phyloP scores from a whole-genome alignment of 2,888 invertebrate species.

The Atherix ibis region DNA sequence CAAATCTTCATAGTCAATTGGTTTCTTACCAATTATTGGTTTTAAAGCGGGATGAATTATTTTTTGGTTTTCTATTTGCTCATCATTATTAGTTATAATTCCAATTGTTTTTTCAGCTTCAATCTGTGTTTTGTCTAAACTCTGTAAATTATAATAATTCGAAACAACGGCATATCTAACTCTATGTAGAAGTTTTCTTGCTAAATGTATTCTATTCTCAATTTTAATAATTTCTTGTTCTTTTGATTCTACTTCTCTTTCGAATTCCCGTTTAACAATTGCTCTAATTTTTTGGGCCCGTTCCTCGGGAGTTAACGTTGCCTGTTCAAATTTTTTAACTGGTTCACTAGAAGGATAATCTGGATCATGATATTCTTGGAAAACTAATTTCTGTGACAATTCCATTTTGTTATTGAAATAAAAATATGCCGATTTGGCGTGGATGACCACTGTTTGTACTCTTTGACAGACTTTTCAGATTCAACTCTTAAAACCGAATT shows the following conservation, averaged over 20 bases:
- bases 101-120: slow-evolving; percentile 18
- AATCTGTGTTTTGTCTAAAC: slow-evolving; percentile 30
- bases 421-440: too few species aligned
- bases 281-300: slow-evolving; percentile 38
- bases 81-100: neutral
- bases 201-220: slow-evolving; percentile 44
- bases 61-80: slow-evolving; percentile 28
- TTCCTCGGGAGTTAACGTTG: slow-evolving; percentile 22
- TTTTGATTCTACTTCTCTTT: slow-evolving; percentile 48
- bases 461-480: too few species aligned
- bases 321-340: neutral
- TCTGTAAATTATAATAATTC: slow-evolving; percentile 43
- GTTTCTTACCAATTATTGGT: slow-evolving; percentile 47
- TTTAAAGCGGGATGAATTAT: slow-evolving; percentile 62
- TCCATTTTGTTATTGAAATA: too few species aligned
- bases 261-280: slow-evolving; percentile 56
- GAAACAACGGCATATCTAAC: slow-evolving; percentile 42
- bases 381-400: slow-evolving; percentile 22
- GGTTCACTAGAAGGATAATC: slow-evolving; percentile 34
- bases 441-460: too few species aligned
- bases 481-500: too few species aligned
- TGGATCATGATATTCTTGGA: slow-evolving; percentile 42
- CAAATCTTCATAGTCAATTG: slow-evolving; percentile 36
- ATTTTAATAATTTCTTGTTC: slow-evolving; percentile 56
- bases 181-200: slow-evolving; percentile 40